A percentile compares a stretch with the other conserved stretches of the same genome.
Evolutionary conservation across 2,797 vertebrate genomes (phyloP).

Genomic region (Amblyraja radiata): DNA sequence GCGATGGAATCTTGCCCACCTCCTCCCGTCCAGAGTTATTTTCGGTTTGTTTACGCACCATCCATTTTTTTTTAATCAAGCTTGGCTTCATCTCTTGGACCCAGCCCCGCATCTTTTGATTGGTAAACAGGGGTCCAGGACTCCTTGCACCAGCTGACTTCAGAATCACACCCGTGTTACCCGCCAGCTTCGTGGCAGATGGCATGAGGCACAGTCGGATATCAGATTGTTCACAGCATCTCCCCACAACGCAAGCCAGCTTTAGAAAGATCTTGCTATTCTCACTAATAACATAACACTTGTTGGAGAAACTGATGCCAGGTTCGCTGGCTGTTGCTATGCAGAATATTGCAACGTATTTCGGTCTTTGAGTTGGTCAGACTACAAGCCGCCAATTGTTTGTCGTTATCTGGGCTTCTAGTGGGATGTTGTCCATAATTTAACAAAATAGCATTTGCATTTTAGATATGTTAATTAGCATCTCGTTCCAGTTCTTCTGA

Average conservation of each 20-base stretch:
- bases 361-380: neutral
- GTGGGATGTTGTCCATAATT: neutral
- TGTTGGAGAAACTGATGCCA: neutral
- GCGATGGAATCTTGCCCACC: neutral
- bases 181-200: neutral
- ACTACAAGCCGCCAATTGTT: neutral
- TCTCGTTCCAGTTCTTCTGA: neutral
- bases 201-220: neutral
- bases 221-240: neutral
- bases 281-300: neutral
- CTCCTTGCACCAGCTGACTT: neutral
- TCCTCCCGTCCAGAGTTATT: neutral
- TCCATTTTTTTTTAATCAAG: neutral
- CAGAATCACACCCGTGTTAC: neutral
- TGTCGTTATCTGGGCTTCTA: neutral
- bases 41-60: neutral
- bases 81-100: neutral
- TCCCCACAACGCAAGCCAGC: neutral
- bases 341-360: neutral
- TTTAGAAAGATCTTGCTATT: constrained; percentile 8
- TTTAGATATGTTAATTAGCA: neutral
- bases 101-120: neutral
- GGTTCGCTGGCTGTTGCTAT: neutral
- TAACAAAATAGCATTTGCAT: neutral
- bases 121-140: neutral